These are phyloP conservation scores for Pyrocoelia pectoralis DNA, from an alignment of 2,888 invertebrate species.

Conservation along the genomic window DNA sequence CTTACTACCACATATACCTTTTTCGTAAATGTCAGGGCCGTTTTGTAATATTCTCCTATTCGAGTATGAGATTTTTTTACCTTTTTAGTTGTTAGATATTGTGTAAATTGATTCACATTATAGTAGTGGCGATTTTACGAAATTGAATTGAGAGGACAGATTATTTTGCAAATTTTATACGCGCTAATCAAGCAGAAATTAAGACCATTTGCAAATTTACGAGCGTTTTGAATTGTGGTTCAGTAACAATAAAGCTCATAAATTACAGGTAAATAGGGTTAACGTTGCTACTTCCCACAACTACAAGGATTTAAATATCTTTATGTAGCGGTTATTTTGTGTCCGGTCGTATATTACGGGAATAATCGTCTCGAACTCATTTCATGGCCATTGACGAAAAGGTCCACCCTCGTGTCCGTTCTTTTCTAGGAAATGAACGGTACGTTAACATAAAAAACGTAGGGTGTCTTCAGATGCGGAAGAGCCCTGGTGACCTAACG, in stretches of 20 bases:
- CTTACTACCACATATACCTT: slow-evolving; percentile 13
- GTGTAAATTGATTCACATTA: no score
- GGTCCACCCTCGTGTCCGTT: slow-evolving; percentile 42
- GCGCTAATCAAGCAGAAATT: no score
- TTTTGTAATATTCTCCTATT: slow-evolving; percentile 2
- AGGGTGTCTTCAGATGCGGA: slow-evolving; percentile 47
- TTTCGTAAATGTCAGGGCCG: slow-evolving; percentile 22
- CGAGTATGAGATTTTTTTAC: not conserved
- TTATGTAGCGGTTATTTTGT: slow-evolving; percentile 5
- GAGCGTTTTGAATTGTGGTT: not conserved
- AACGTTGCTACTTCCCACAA: slow-evolving; percentile 7
- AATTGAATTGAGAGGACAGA: slow-evolving; percentile 4
- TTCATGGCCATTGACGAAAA: slow-evolving; percentile 30
- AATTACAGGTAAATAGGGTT: slow-evolving; percentile 10
- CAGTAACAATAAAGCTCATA: not conserved
- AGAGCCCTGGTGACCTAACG: slow-evolving; percentile 45
- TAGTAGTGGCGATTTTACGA: not conserved
- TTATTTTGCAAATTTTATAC: slow-evolving; percentile 20
- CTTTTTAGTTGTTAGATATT: not conserved
- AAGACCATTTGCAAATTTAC: no score
- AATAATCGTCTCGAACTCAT: slow-evolving; percentile 15
- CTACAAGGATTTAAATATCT: not conserved
- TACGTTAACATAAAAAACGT: slow-evolving; percentile 41
- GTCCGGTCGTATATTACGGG: slow-evolving; percentile 1
- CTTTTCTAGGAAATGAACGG: slow-evolving; percentile 51